Evolutionary conservation across 2,113 vertebrate genomes (phyloP), one percentile per base, ranked within the genome.

Genomic region (Rousettus leschenaultii): DNA sequence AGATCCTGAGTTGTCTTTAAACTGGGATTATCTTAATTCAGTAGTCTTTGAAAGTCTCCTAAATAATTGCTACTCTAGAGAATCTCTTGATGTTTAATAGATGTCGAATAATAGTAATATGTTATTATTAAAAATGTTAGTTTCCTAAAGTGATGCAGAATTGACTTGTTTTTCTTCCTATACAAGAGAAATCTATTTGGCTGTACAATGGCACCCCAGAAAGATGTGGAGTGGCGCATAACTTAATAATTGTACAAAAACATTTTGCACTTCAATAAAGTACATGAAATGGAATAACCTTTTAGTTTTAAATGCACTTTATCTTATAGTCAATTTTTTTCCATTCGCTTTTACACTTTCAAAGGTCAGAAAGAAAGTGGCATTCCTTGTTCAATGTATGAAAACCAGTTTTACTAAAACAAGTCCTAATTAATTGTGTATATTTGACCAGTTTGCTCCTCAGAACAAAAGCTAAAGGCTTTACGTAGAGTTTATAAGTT

Each of bases 331-430:
- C 48, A 68, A 0, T 26, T 59, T 38, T 38, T 68, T 6, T 14
- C 33, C 61, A 33, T 95, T 84, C 95, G 51, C 92, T 51, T 78
- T 95, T 80, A 70, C 0, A 45, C 33, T 88, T 92, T 95, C 30
- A 94, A 89, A 96, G 38, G 51, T 95, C 30, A 82, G 35, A 95
- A 88, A 88, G 11, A 96, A 95, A 91, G 45, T 95, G 65, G 53
- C 80, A 92, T 74, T 92, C 33, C 93, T 88, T 86, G 68, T 79
- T 75, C 28, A 86, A 33, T 24, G 33, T 84, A 19, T 96, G 53
- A 92, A 92, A 89, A 71, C 19, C 53, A 53, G 9, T 66, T 97
- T 83, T 89, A 83, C 70, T 87, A 65, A 80, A 92, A 92, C 71
- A 1, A 77, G 53, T 66, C 33, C 19, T 63, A 78, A 68, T 89